phyloP scores from a whole-genome alignment of 2,797 vertebrate genomes.

The Menidia menidia region DNA sequence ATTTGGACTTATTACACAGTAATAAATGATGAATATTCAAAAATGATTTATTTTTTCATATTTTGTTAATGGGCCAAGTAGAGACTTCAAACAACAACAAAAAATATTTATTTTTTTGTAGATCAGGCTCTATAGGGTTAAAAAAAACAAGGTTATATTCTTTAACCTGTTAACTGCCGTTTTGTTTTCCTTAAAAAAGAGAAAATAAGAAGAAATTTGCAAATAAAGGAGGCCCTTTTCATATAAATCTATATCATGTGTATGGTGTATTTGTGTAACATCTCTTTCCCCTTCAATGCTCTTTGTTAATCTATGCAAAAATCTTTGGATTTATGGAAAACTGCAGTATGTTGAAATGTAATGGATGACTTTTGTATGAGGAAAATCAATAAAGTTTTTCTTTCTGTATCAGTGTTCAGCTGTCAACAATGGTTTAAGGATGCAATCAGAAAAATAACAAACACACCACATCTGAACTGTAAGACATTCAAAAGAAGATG shows the following conservation, averaged over 20 bases:
- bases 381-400: conserved; percentile 77
- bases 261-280: conserved; percentile 56
- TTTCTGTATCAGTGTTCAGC: conserved; percentile 28
- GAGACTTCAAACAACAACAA: not conserved
- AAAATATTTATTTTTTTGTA: conserved; percentile 19
- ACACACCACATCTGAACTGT: not conserved
- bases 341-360: conserved; percentile 57
- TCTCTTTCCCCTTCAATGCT: conserved; percentile 37
- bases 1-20: too few species aligned
- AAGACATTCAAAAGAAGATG: too few species aligned
- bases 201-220: conserved; percentile 19
- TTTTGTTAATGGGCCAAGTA: too few species aligned
- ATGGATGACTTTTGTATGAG: conserved; percentile 54
- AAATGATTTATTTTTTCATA: too few species aligned
- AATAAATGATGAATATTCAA: too few species aligned
- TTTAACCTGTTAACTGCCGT: conserved; percentile 29
- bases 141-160: conserved; percentile 2
- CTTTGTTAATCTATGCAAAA: conserved; percentile 22
- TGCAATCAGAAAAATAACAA: not conserved
- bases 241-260: conserved; percentile 40
- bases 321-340: conserved; percentile 48
- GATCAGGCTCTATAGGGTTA: not conserved
- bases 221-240: conserved; percentile 33
- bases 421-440: conserved; percentile 2
- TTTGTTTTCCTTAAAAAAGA: conserved; percentile 50